Conservation (phyloP, 2,888 invertebrate genomes). For the Notodonta ziczac region DNA sequence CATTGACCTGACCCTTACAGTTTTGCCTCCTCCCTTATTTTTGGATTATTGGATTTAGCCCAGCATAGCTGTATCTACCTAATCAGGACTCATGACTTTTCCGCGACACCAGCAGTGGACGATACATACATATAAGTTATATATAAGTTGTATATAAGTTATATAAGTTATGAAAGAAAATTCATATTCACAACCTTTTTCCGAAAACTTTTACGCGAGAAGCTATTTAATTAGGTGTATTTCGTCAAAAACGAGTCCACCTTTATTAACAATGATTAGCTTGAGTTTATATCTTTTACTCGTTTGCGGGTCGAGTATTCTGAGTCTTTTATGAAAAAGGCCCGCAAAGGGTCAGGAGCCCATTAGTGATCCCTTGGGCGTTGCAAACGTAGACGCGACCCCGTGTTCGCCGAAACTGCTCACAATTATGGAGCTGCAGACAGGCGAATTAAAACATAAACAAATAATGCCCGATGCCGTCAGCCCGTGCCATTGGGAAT, state of each 20-base stretch:
- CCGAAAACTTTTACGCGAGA: no score
- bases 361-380: conserved; percentile 29
- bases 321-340: conserved; percentile 31
- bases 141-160: no score
- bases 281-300: conserved; percentile 23
- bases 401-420: conserved; percentile 17
- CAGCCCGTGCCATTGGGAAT: not conserved
- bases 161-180: no score
- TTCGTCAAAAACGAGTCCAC: not conserved
- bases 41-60: no score
- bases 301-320: conserved; percentile 18
- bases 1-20: no score
- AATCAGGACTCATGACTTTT: no score
- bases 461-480: not conserved
- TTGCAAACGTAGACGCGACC: conserved; percentile 21
- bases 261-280: conserved; percentile 12
- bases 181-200: no score
- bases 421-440: conserved; percentile 9
- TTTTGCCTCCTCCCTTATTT: no score
- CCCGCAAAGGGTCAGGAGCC: conserved; percentile 26
- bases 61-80: no score
- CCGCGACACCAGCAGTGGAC: no score
- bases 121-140: no score
- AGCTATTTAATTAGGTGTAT: not conserved
- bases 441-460: not conserved